Base-by-base conservation (phyloP, 2,113 vertebrate genomes). In the Anseranas semipalmata region DNA sequence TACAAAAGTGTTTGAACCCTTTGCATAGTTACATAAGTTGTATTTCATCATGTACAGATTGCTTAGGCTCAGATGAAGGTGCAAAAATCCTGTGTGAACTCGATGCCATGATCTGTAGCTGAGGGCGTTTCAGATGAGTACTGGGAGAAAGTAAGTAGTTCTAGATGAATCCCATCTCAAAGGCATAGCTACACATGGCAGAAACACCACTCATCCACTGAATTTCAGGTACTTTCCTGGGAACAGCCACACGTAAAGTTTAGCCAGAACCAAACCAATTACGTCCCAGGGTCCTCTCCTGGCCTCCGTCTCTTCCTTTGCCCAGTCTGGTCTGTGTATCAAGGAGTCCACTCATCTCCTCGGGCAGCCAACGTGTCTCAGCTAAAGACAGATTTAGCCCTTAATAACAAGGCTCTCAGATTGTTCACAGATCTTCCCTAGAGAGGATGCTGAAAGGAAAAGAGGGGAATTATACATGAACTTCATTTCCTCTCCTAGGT, bases 21-120 rank as follows among this genome's bases (percentile, higher is more conserved):
- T 74, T 75, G 43, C 80, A 33, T 15, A n/a, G 73, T 76, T 90
- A 86, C 2, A 1, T 63, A 89, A 90, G 32, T 84, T 91, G 41
- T 60, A 20, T 43, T 92, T 48, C 65, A 37, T 81, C 46, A 32
- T 67, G 56, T 81, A 84, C 39, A 67, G 91, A 78, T 87, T 1
- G 8, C 73, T 62, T 2, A 20, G 79, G 22, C 85, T 92, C 33
- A 43, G 76, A 43, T 30, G 41, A 73, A 87, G 60, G 70, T 87
- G 60, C 65, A 53, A 96, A 92, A 95, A 80, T 20, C 43, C 70
- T 89, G 28, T 77, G 65, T 65, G 70, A 96, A 52, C 88, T 88
- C 56, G 60, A 9, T 77, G 53, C 73, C 24, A 2, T 48, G 33
- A 45, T 90, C 65, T 78, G n/a, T 5, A 53, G 35, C 86, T 67